phyloP scores from a whole-genome alignment of 1,140 invertebrate species.

The Hylyphantes graminicola region DNA sequence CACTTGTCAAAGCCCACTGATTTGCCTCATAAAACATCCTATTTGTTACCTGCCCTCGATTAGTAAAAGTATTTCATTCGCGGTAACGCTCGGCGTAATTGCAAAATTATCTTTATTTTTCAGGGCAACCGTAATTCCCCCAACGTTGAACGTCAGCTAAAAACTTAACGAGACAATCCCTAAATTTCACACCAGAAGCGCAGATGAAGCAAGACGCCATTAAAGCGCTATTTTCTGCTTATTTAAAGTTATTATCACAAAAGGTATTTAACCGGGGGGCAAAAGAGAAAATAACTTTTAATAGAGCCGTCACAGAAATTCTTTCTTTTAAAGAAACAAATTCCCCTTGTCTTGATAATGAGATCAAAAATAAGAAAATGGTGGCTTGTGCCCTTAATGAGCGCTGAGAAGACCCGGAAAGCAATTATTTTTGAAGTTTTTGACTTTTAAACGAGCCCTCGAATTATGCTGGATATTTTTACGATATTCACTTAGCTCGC shows the following conservation, averaged over 20 bases:
- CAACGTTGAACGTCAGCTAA: constrained; percentile 19
- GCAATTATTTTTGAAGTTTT: constrained; percentile 23
- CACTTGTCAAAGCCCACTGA: no score
- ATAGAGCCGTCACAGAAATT: constrained; percentile 22
- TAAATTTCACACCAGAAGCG: constrained; percentile 7
- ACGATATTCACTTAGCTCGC: no score
- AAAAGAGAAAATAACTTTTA: constrained; percentile 42
- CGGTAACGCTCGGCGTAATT: constrained; percentile 31
- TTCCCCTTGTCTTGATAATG: constrained; percentile 24
- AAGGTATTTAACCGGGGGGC: constrained; percentile 39
- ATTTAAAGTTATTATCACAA: constrained; percentile 37
- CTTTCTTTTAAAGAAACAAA: constrained; percentile 26
- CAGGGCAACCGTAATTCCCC: constrained; percentile 12
- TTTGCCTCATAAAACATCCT: no score
- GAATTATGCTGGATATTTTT: constrained; percentile 26
- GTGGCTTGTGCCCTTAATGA: constrained; percentile 12
- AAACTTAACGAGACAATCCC: constrained; percentile 36
- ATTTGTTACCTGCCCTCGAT: no score
- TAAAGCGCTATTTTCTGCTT: constrained; percentile 42
- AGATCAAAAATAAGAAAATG: constrained; percentile 35
- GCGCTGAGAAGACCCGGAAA: constrained; percentile 24
- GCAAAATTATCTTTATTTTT: constrained; percentile 46
- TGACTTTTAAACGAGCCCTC: constrained; percentile 30
- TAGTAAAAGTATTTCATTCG: not conserved
- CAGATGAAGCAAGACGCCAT: constrained; percentile 39